Evolutionary conservation across 2,888 invertebrate species (phyloP), one percentile per base, ranked within the genome.

Genomic region (Troides aeacus): DNA sequence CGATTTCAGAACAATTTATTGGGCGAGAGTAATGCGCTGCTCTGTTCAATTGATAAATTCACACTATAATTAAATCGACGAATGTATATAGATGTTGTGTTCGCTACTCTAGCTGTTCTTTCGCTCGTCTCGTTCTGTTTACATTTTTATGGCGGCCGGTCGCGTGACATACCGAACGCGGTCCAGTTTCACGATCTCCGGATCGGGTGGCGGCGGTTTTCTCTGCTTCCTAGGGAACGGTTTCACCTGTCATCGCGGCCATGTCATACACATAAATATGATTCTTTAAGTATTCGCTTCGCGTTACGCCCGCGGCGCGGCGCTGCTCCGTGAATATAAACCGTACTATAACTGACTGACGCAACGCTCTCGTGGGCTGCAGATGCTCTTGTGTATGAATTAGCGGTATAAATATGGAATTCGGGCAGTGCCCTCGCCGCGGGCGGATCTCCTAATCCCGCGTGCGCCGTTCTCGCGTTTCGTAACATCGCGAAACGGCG

Each of bases 321-420:
- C 72, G 80, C 77, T 75, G 76, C 79, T 84, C 77, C 76, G 84
- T 84, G 89, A 88, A 89, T 87, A 84, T 87, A 86, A 88, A 88
- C 83, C 78, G 81, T 83, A 83, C 84, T 81, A 82, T 81, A 7
- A 39, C 76, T 15, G 46, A 12, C 46, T 73, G 81, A 83, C 84
- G 79, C 80, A 79, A 82, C 76, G 79, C 78, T 76, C 69, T 80
- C 77, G 80, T 82, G 80, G 82, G 84, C 83, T 86, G 87, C 89
- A 90, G 87, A 89, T 87, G 86, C 83, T 85, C 82, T 82, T 84
- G 83, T 84, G 87, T 85, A 88, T 88, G 90, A 88, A 88, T 90
- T 89, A 88, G 87, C 87, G 84, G 87, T 87, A 84, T 89, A 88
- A 88, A 89, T 88, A 85, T 89, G 89, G 89, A 90, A 88, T 86